Conservation (phyloP, 2,113 vertebrate genomes). For the Antechinus stuartii region DNA sequence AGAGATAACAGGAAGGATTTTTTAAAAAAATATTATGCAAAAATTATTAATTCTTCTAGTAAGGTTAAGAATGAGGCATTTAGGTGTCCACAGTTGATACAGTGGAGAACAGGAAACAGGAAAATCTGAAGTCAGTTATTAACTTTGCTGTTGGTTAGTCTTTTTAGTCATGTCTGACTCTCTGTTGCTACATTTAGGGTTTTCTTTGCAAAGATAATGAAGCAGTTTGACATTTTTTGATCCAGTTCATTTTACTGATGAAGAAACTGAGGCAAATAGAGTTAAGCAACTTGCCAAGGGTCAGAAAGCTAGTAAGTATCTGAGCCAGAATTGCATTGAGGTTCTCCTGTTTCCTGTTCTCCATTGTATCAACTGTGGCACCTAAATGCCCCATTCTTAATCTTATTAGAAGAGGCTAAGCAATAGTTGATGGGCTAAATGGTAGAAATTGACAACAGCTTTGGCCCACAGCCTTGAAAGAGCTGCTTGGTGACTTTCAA, state of each 20-base stretch:
- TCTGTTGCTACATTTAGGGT: background rate
- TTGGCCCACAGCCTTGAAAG: background rate
- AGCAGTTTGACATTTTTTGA: background rate
- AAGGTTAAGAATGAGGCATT: too few relatives aligned
- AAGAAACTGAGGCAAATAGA: background rate
- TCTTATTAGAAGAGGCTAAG: background rate
- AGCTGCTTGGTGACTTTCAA: background rate
- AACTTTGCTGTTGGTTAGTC: background rate
- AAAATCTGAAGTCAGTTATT: too few relatives aligned
- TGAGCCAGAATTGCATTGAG: background rate
- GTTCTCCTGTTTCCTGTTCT: background rate
- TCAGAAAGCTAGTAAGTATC: background rate
- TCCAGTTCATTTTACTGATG: background rate
- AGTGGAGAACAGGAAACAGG: too few relatives aligned
- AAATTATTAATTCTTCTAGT: background rate
- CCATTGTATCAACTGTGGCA: background rate
- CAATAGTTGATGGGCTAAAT: background rate
- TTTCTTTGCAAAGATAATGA: background rate
- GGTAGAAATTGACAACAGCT: background rate
- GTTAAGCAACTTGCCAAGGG: background rate
- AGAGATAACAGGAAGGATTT: background rate
- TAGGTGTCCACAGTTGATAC: too few relatives aligned
- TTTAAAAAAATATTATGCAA: background rate
- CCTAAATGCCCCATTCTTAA: background rate
- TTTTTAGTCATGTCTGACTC: background rate